Base-by-base conservation (phyloP, 2,797 vertebrate species). In the Mionectes olivaceus region DNA sequence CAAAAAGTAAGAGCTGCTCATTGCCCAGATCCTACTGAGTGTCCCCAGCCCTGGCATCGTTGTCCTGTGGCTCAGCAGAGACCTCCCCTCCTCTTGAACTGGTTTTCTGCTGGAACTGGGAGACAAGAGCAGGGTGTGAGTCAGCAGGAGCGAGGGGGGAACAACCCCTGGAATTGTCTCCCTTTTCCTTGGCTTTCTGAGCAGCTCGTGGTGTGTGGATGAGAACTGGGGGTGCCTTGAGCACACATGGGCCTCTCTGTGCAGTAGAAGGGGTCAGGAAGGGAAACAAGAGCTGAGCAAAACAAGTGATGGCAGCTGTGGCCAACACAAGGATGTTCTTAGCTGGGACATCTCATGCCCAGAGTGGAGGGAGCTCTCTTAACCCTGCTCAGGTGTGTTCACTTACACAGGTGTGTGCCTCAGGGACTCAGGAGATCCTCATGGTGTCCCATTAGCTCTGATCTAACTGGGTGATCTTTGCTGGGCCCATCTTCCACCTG, bases 1-100 rank as follows among this genome's bases (percentile, higher is more conserved):
- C 96, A 99, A 99, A 97, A 99, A 99, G 99, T 99, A 98, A 99
- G 99, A 97, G 84, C 27, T 75, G 86, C 78, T 89, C 57, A 1
- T 49, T 80, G 27, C 59, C 61, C 55, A 8, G 19, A 0, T 32
- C 43, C 0, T 15, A 22, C 75, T 16, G n/a, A 49, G 11, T 7
- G 37, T 57, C 60, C 61, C 71, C 68, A 75, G 33, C 37, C 73
- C 23, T 49, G 21, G 16, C 50, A 33, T n/a, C 30, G 57, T 59
- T 50, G 65, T 44, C 70, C 70, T 69, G 32, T 19, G 69, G 49
- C 27, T 44, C 82, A 71, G 55, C 76, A 85, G 47, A 77, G n/a
- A 50, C 43, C 53, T 27, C 50, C 33, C 0, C 16, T 55, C 67
- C 30, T 87, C 84, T 32, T 78, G 24, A 3, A 5, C 5, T 76